Evolutionary conservation across 2,888 invertebrate species (phyloP).

Genomic region (Dione vanillae): DNA sequence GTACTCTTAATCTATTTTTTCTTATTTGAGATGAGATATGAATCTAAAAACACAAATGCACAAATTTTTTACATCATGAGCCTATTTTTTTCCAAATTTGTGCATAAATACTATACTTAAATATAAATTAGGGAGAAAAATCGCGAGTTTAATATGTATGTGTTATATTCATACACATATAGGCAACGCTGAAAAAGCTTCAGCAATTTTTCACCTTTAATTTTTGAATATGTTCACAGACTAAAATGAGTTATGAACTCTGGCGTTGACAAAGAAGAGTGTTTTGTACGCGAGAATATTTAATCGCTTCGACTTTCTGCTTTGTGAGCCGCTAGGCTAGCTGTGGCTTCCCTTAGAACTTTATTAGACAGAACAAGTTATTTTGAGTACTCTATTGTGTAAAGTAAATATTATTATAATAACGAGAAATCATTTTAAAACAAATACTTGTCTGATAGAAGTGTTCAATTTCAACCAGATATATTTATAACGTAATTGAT

Average conservation of each 20-base stretch:
- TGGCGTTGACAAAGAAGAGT: constrained; percentile 65
- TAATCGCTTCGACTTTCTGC: constrained; percentile 55
- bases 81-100: no score
- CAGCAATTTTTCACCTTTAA: constrained; percentile 13
- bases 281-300: constrained; percentile 56
- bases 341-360: constrained; percentile 34
- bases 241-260: constrained; percentile 62
- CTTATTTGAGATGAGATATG: no score
- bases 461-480: no score
- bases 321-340: constrained; percentile 54
- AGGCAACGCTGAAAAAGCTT: background rate
- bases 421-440: no score
- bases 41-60: no score
- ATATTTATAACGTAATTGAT: no score
- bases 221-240: constrained; percentile 15
- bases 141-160: background rate
- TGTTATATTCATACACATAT: background rate
- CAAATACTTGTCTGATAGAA: no score
- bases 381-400: no score
- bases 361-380: background rate
- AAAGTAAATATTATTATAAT: no score
- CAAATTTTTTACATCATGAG: no score
- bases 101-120: no score
- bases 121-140: background rate
- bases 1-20: no score